Conservation (phyloP, 2,797 vertebrate species). For the Novumbra hubbsi region DNA sequence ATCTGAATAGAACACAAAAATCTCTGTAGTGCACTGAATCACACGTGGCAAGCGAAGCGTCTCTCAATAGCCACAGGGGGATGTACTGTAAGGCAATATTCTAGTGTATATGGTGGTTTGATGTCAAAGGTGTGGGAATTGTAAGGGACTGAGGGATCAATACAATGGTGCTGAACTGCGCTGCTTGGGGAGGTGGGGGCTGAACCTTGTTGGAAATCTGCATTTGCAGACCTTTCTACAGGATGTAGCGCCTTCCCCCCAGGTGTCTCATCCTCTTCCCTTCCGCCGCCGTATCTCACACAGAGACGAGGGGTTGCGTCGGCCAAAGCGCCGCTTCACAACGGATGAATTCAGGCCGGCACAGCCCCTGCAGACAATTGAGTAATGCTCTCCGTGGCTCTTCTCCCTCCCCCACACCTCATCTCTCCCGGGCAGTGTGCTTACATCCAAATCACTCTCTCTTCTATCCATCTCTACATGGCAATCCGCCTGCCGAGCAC, state of each 20-base stretch:
- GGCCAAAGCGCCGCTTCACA: slow-evolving; percentile 53
- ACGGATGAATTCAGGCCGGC: slow-evolving; percentile 59
- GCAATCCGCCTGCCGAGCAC: slow-evolving; percentile 9
- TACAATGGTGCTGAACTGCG: background rate
- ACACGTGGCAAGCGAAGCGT: too few relatives aligned
- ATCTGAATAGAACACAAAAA: too few relatives aligned
- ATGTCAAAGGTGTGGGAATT: slow-evolving; percentile 8
- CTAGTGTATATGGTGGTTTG: background rate
- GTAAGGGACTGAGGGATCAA: slow-evolving; percentile 34
- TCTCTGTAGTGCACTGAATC: too few relatives aligned
- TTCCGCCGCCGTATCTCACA: slow-evolving; percentile 29
- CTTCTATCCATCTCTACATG: slow-evolving; percentile 1
- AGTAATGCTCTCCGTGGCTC: slow-evolving; percentile 48
- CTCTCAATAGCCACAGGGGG: background rate
- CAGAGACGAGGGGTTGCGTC: slow-evolving; percentile 20
- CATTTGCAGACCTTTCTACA: slow-evolving; percentile 58
- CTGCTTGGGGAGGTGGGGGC: slow-evolving; percentile 6
- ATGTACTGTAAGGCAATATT: background rate
- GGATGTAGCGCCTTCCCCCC: slow-evolving; percentile 34
- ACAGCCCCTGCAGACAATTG: slow-evolving; percentile 56
- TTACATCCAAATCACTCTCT: slow-evolving; percentile 12
- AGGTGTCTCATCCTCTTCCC: slow-evolving; percentile 23
- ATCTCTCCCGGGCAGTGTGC: background rate
- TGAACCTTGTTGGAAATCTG: slow-evolving; percentile 46
- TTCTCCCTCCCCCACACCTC: slow-evolving; percentile 3